These are phyloP conservation scores for Leptura quadrifasciata DNA, from an alignment of 2,888 invertebrate genomes.

Conservation along the genomic window DNA sequence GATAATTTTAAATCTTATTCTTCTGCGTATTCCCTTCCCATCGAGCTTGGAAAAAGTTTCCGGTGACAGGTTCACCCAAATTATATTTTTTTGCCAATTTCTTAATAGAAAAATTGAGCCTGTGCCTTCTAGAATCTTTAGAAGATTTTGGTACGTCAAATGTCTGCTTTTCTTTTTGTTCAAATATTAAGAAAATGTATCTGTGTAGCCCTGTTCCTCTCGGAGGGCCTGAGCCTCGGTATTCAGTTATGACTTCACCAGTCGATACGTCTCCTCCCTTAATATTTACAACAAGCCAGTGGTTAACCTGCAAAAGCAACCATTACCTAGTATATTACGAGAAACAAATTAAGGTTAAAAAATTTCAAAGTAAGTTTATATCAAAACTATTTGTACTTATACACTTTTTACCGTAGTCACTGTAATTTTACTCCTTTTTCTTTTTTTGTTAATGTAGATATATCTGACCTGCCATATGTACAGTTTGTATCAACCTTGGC, in stretches of 20 bases:
- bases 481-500: no score
- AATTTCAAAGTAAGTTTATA: no score
- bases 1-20: no score
- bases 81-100: constrained; percentile 88
- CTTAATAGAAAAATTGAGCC: constrained; percentile 80
- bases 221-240: constrained; percentile 90
- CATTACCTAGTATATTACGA: no score
- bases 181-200: constrained; percentile 79
- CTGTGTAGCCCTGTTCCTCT: constrained; percentile 81
- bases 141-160: constrained; percentile 59
- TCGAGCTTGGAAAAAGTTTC: constrained; percentile 91
- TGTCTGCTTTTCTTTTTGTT: constrained; percentile 65
- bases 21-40: no score
- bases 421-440: no score
- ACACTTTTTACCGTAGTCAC: no score
- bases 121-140: constrained; percentile 73
- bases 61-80: constrained; percentile 88
- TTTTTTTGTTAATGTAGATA: no score
- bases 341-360: no score
- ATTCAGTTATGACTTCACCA: constrained; percentile 86
- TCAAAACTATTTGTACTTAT: no score
- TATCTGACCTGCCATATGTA: no score
- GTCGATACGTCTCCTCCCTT: constrained; percentile 82
- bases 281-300: constrained; percentile 93
- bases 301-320: constrained; percentile 74